These are phyloP conservation scores for Craterocephalus amniculus DNA, from an alignment of 2,797 vertebrate genomes.

Conservation along the genomic window DNA sequence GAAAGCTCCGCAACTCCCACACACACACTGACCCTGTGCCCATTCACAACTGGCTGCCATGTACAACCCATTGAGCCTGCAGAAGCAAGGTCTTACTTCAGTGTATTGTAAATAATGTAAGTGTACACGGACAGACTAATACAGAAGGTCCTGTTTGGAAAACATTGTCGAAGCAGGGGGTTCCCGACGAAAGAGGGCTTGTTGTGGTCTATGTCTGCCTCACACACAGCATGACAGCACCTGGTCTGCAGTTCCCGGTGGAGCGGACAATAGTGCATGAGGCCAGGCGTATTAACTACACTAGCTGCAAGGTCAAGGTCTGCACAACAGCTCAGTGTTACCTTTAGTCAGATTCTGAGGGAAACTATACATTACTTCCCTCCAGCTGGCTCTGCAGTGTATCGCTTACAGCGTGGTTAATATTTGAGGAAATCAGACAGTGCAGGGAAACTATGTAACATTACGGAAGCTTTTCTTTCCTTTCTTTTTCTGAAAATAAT, in stretches of 20 bases:
- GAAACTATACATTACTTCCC: constrained; percentile 49
- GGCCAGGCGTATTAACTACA: constrained; percentile 41
- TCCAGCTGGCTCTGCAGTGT: constrained; percentile 53
- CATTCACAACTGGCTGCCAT: constrained; percentile 74
- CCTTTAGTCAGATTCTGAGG: constrained; percentile 55
- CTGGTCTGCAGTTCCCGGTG: constrained; percentile 56
- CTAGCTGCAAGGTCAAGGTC: constrained; percentile 67
- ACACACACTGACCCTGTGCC: constrained; percentile 58
- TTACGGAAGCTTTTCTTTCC: constrained; percentile 40
- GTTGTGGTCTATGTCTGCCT: constrained; percentile 62
- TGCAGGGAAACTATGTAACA: constrained; percentile 44
- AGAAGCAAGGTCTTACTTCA: constrained; percentile 38
- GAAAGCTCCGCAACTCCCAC: constrained; percentile 69
- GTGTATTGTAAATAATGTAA: constrained; percentile 36
- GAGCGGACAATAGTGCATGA: constrained; percentile 33
- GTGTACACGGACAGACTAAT: constrained; percentile 5
- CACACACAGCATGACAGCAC: constrained; percentile 62
- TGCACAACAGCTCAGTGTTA: constrained; percentile 61
- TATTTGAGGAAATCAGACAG: constrained; percentile 52
- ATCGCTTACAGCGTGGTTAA: constrained; percentile 59
- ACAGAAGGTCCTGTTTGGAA: constrained; percentile 46
- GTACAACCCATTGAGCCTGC: constrained; percentile 56
- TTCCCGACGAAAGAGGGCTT: constrained; percentile 46
- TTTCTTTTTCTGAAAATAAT: constrained; percentile 9
- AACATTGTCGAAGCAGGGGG: constrained; percentile 28